Conservation (phyloP, 2,797 vertebrate species). For the Botia almorhae region DNA sequence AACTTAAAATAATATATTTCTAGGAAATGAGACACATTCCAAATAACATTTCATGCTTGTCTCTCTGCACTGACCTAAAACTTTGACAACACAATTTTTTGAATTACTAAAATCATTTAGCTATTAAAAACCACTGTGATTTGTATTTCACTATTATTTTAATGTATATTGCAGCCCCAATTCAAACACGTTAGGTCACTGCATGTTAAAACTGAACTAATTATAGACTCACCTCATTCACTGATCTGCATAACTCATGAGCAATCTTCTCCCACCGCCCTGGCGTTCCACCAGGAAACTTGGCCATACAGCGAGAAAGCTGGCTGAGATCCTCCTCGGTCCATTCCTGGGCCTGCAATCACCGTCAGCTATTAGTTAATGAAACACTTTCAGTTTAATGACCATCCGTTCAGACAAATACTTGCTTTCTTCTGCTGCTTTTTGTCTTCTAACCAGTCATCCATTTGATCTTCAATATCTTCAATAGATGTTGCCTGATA, state of each 20-base stretch:
- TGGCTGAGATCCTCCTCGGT: constrained; percentile 91
- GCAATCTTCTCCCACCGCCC: constrained; percentile 99
- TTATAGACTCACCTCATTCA: constrained; percentile 86
- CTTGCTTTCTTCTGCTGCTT: constrained; percentile 80
- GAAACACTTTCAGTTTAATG: neutral
- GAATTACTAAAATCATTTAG: too few relatives aligned
- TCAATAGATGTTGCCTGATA: constrained; percentile 90
- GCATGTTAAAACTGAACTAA: neutral
- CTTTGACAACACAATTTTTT: too few relatives aligned
- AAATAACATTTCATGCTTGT: too few relatives aligned
- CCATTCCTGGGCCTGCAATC: constrained; percentile 88
- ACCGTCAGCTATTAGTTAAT: neutral
- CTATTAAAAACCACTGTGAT: too few relatives aligned
- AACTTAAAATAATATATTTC: too few relatives aligned
- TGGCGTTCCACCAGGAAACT: constrained; percentile 95
- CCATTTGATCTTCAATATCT: constrained; percentile 95
- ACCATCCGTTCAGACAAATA: neutral
- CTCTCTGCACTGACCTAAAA: too few relatives aligned
- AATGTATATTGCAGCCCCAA: too few relatives aligned
- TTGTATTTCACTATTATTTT: too few relatives aligned
- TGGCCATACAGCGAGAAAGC: constrained; percentile 94
- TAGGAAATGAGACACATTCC: too few relatives aligned
- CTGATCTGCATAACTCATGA: constrained; percentile 92
- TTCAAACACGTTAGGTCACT: too few relatives aligned
- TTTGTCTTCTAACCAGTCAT: constrained; percentile 89